These are phyloP conservation scores for Cnemophilus loriae DNA, from an alignment of 2,113 vertebrate genomes.

Conservation along the genomic window DNA sequence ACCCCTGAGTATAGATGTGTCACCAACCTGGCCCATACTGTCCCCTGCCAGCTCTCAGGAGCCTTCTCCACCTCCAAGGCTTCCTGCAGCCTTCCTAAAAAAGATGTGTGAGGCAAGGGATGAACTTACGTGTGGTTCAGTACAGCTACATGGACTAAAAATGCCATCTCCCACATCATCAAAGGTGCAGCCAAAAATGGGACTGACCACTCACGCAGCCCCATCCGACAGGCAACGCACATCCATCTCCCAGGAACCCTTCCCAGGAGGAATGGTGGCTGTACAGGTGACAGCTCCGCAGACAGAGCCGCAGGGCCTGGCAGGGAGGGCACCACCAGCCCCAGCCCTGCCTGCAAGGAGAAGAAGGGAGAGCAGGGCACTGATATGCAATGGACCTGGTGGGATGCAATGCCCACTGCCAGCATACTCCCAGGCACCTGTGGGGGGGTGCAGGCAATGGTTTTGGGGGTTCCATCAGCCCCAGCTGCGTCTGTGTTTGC, in stretches of 20 bases:
- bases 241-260: fast-evolving
- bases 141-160: neutral
- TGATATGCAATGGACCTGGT: neutral
- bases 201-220: fast-evolving
- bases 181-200: neutral
- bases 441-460: neutral
- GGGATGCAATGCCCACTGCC: neutral
- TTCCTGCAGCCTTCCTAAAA: neutral
- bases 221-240: fast-evolving
- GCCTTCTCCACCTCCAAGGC: neutral
- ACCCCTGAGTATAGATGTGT: neutral
- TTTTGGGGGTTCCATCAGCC: neutral
- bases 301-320: fast-evolving
- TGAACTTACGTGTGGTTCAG: neutral
- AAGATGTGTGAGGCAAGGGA: fast-evolving
- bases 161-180: fast-evolving
- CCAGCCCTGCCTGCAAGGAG: neutral
- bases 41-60: neutral
- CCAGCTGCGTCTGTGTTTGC: fast-evolving
- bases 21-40: neutral
- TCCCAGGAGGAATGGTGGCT: neutral
- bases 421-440: neutral
- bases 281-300: neutral
- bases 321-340: neutral
- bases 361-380: neutral